These are phyloP conservation scores for Macrosteles quadrilineatus DNA, from an alignment of 1,140 invertebrate species.

Conservation along the genomic window DNA sequence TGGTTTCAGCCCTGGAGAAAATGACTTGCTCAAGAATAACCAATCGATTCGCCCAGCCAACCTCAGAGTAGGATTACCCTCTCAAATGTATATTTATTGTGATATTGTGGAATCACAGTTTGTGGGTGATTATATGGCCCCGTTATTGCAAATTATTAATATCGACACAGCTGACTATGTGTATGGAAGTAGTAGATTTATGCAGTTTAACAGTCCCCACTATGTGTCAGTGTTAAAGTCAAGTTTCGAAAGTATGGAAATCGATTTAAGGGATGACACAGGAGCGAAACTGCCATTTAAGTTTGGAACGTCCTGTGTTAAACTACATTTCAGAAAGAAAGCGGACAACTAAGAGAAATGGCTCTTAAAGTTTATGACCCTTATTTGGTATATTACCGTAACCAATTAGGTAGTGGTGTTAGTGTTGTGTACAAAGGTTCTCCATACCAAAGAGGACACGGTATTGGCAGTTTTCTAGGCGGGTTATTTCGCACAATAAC, in stretches of 20 bases:
- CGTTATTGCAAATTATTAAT: conserved; percentile 30
- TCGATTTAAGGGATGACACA: conserved; percentile 5
- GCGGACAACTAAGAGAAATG: conserved; percentile 37
- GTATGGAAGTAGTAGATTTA: not conserved
- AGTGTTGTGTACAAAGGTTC: not conserved
- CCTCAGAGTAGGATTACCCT: conserved; percentile 18
- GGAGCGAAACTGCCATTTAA: not conserved
- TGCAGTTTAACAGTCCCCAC: not conserved
- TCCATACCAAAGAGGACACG: not conserved
- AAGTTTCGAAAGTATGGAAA: not conserved
- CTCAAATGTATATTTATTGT: conserved; percentile 46
- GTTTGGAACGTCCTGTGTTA: not conserved
- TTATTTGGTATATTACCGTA: not conserved
- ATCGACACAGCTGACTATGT: not conserved
- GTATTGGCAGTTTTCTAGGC: conserved; percentile 7
- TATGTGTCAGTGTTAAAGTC: not conserved
- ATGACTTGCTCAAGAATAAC: not conserved
- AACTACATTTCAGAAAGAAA: not conserved
- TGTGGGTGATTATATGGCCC: conserved; percentile 45
- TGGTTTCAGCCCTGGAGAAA: not conserved
- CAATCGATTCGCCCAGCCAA: not conserved
- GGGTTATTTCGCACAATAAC: not conserved
- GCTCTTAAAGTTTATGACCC: not conserved
- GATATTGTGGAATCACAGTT: conserved; percentile 46
- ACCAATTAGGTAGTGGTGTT: not conserved